These are phyloP conservation scores for Myrmophylax atrothorax DNA, from an alignment of 2,113 vertebrate species.

Conservation along the genomic window DNA sequence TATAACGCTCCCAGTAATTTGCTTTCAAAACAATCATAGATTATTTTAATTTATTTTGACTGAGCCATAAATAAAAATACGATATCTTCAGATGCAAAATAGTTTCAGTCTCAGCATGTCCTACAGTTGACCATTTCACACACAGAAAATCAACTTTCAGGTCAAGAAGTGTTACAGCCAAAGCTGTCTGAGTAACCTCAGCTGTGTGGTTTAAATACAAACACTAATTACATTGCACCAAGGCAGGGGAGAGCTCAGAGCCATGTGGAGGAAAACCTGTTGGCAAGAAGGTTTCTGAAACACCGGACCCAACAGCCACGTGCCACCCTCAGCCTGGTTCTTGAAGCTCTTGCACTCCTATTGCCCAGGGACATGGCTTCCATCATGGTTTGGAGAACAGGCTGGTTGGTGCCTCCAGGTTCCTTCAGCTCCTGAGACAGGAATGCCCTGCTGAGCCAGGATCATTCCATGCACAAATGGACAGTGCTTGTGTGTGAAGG, in stretches of 20 bases:
- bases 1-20: not conserved
- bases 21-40: slow-evolving; percentile 19
- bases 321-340: not conserved
- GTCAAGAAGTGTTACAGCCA: not conserved
- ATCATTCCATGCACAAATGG: not conserved
- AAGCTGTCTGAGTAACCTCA: not conserved
- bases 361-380: no score
- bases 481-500: not conserved
- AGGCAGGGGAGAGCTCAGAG: not conserved
- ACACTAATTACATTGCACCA: not conserved
- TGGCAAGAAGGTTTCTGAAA: not conserved
- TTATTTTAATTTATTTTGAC: slow-evolving; percentile 46
- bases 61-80: slow-evolving; percentile 34
- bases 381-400: not conserved
- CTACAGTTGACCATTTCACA: not conserved
- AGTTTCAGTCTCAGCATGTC: not conserved
- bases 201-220: not conserved
- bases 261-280: not conserved
- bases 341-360: not conserved
- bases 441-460: not conserved
- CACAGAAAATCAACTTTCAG: not conserved
- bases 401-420: not conserved
- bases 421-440: not conserved
- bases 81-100: not conserved
- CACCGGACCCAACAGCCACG: not conserved